Percentiles rank a stretch among this genome's conserved stretches.
Evolutionary conservation across 2,113 vertebrate genomes (phyloP).

Genomic region (Lynx canadensis): DNA sequence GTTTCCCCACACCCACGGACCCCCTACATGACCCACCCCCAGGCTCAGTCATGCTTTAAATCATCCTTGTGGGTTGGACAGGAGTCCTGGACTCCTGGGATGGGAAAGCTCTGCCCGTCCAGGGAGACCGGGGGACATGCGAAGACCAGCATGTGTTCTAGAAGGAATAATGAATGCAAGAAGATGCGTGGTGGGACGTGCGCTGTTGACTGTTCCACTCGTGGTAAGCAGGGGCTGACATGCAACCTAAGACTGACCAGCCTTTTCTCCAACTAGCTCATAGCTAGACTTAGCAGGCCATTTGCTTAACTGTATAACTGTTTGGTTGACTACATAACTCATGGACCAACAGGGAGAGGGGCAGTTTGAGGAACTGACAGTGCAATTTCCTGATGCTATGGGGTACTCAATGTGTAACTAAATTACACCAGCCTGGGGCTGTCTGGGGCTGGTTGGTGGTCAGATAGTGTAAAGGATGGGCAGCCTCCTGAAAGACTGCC

Average conservation of each 20-base stretch:
- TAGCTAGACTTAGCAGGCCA: not conserved
- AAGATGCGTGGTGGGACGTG: not conserved
- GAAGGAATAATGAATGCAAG: not conserved
- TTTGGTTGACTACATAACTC: constrained; percentile 38
- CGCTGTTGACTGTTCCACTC: not conserved
- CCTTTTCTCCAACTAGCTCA: not conserved
- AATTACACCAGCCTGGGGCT: not conserved
- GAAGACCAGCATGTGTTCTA: not conserved
- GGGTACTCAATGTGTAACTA: not conserved
- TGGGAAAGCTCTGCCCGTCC: not conserved
- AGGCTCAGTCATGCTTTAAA: constrained; percentile 28
- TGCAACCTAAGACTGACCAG: not conserved
- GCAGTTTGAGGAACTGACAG: not conserved
- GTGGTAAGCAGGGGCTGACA: not conserved
- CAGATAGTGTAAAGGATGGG: not conserved
- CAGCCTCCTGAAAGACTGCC: constrained; percentile 15
- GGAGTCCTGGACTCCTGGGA: not conserved
- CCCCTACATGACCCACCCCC: not conserved
- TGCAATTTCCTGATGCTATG: not conserved
- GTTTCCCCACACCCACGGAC: not conserved
- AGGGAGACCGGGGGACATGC: not conserved
- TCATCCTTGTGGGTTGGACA: not conserved
- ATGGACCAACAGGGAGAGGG: not conserved
- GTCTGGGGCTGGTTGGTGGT: not conserved
- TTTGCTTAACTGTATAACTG: not conserved